Evolutionary conservation across 2,113 vertebrate genomes (phyloP).

Genomic region (Phalacrocorax pelagicus): DNA sequence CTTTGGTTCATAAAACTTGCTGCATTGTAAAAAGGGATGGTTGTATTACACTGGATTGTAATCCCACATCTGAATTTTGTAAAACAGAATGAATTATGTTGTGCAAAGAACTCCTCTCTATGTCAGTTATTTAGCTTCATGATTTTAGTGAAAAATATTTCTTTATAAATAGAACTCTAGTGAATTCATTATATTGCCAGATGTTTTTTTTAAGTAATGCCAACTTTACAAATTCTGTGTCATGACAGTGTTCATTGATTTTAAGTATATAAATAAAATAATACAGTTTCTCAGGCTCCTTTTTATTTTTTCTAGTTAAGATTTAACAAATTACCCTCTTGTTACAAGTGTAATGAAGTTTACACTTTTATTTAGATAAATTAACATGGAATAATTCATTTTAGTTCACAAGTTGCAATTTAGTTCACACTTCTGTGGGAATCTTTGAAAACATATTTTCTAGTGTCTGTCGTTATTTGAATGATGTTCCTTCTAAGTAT

Average conservation of each 20-base stretch:
- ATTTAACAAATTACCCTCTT: neutral
- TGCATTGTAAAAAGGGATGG: neutral
- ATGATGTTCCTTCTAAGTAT: neutral
- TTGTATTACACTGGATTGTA: neutral
- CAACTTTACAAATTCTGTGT: neutral
- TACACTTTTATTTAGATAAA: neutral
- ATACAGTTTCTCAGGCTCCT: neutral
- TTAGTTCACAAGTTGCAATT: neutral
- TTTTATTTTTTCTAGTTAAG: neutral
- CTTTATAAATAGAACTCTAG: neutral
- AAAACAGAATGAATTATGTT: neutral
- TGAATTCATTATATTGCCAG: neutral
- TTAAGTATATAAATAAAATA: neutral
- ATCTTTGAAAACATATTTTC: neutral
- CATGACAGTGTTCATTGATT: neutral
- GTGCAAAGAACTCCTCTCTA: neutral
- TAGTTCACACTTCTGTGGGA: neutral
- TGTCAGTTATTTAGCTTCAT: neutral
- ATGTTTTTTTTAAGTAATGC: neutral
- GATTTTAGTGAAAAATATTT: neutral
- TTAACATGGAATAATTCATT: neutral
- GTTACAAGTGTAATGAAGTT: neutral
- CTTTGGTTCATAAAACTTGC: neutral
- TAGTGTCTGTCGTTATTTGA: neutral
- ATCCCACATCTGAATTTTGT: conserved; percentile 14